phyloP scores from a whole-genome alignment of 2,888 invertebrate genomes.

The Hydrotaea cyrtoneurina region DNA sequence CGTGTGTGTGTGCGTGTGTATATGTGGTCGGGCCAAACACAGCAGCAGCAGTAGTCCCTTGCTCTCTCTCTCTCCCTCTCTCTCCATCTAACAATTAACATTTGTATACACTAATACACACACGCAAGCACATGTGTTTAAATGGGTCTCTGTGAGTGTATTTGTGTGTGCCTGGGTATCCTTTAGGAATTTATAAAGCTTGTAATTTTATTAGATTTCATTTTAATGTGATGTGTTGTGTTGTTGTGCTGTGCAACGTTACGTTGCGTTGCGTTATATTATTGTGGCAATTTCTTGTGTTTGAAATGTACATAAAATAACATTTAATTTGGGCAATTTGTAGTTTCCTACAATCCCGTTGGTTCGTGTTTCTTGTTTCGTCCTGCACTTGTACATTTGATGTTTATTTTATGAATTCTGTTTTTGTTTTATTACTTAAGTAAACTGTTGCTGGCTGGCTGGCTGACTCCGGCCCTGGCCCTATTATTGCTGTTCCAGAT shows the following conservation, averaged over 20 bases:
- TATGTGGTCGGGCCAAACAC: not conserved
- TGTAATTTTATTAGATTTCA: conserved; percentile 66
- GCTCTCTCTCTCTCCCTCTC: not conserved
- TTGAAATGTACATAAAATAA: conserved; percentile 60
- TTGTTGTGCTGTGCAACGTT: not conserved
- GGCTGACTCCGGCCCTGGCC: not conserved
- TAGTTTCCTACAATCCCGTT: conserved; percentile 13
- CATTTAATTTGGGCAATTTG: conserved; percentile 62
- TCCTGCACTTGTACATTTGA: not conserved
- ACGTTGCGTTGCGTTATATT: conserved; percentile 27
- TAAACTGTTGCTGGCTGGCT: conserved; percentile 20
- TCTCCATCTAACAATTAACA: conserved; percentile 52
- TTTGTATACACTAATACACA: conserved; percentile 6
- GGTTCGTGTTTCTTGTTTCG: not conserved
- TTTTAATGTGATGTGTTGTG: conserved; percentile 56
- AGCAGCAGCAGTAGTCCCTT: conserved; percentile 43
- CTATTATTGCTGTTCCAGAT: not conserved
- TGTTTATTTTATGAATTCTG: conserved; percentile 34
- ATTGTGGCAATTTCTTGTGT: conserved; percentile 61
- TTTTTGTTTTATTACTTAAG: conserved; percentile 32
- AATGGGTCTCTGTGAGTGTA: not conserved
- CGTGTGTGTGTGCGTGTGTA: not conserved
- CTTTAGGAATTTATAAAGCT: conserved; percentile 63
- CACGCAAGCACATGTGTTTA: not conserved
- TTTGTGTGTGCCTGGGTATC: conserved; percentile 41